A percentile compares a stretch with the other conserved stretches of the same genome.
These are phyloP conservation scores for Danionella cerebrum DNA, from an alignment of 2,113 vertebrate genomes.

Conservation along the genomic window DNA sequence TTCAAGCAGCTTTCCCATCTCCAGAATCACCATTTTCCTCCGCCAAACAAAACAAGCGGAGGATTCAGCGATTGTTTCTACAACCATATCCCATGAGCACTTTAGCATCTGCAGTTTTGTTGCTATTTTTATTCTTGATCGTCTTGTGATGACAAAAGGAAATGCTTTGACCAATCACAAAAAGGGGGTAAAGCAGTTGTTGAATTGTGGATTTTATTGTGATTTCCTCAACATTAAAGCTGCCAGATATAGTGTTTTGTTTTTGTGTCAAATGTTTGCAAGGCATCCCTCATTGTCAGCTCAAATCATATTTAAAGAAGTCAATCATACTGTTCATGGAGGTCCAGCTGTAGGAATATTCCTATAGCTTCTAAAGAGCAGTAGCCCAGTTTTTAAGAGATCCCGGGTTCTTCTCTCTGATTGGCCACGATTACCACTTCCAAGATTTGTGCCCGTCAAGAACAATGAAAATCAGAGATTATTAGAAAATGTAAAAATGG, in stretches of 20 bases:
- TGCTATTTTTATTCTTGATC: not conserved
- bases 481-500: too few relatives aligned
- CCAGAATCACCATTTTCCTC: not conserved
- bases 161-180: not conserved
- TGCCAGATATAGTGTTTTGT: slow-evolving; percentile 25
- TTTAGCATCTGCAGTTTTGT: not conserved
- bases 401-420: too few relatives aligned
- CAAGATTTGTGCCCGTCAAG: too few relatives aligned
- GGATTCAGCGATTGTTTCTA: not conserved
- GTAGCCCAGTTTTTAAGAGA: too few relatives aligned
- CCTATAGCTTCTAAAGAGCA: too few relatives aligned
- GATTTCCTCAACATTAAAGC: slow-evolving; percentile 41
- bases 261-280: not conserved
- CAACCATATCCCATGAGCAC: not conserved
- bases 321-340: too few relatives aligned
- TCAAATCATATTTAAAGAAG: too few relatives aligned
- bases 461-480: too few relatives aligned
- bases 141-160: slow-evolving; percentile 1
- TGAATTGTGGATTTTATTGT: slow-evolving; percentile 38
- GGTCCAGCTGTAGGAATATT: too few relatives aligned
- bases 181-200: not conserved
- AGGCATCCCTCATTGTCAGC: too few relatives aligned
- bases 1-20: slow-evolving; percentile 5
- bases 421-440: too few relatives aligned
- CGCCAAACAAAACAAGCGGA: not conserved